Evolutionary conservation across 2,888 invertebrate genomes (phyloP), one percentile per base, ranked within the genome.

Genomic region (Apodemia hepburni): DNA sequence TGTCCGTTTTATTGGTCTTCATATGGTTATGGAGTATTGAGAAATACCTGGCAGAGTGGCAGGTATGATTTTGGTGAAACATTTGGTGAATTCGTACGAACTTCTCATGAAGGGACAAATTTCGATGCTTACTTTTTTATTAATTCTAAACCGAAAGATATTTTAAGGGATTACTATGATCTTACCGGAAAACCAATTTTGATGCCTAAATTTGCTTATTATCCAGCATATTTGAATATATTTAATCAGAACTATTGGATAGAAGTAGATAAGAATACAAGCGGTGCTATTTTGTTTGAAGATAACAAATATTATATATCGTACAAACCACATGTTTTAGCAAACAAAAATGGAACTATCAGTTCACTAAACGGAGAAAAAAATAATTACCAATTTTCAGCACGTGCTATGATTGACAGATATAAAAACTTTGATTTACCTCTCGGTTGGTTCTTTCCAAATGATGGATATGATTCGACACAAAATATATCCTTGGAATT

Each of bases 201-300:
- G 38, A 80, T 91, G 81, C 88, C 90, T 0, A 85, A 86, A 68
- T 91, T 82, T 65, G 82, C 88, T 0, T 87, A 84, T 70, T 91
- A 91, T 64, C 82, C 89, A 72, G 85, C 88, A 38, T 90, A 91
- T 77, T 75, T 91, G 49, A 88, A 89, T 65, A 77, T 87, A 11
- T 91, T 89, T 65, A 91, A 90, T 69, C 79, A 88, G 17, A 88
- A 91, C 69, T 90, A 84, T 73, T 91, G 90, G 90, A 87, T 90
- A 2, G 72, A 80, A 78, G 87, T 84, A 6, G 64, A 64, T 3
- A 54, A 75, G 47, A 72, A 77, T 22, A 79, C 75, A 0, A 58
- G 70, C 4, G 77, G 77, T 0, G 85, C 87, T 5, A 80, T 87
- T 64, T 71, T 84, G 47, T 90, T 82, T 66, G 89, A 90, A 79